Conservation (phyloP, 2,113 vertebrate species). For the Corythornis cristatus region DNA sequence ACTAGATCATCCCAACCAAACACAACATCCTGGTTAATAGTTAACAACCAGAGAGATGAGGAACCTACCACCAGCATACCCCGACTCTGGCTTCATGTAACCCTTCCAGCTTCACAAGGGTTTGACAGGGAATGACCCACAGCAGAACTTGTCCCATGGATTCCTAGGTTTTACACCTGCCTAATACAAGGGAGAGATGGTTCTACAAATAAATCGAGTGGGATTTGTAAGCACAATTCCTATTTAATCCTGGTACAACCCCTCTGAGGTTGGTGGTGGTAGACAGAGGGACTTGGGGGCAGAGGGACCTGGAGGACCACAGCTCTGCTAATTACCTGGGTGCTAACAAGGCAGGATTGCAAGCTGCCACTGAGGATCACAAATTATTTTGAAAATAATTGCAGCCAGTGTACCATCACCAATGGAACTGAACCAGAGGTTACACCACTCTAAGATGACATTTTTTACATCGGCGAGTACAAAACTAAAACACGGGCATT, state of each 20-base stretch:
- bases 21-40: background rate
- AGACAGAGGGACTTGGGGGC: background rate
- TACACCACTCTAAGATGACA: constrained; percentile 58
- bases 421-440: constrained; percentile 64
- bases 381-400: constrained; percentile 57
- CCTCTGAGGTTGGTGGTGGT: background rate
- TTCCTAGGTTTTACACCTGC: background rate
- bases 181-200: background rate
- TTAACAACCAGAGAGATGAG: background rate
- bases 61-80: background rate
- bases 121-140: background rate
- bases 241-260: rapidly evolving
- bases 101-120: background rate
- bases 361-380: background rate
- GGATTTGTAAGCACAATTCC: background rate
- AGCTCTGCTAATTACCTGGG: constrained; percentile 21
- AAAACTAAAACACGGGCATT: constrained; percentile 68
- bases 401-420: constrained; percentile 1
- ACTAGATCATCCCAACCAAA: background rate
- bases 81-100: rapidly evolving
- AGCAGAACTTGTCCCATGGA: background rate
- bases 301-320: background rate
- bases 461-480: constrained; percentile 71
- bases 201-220: background rate
- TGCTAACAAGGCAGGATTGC: background rate